A percentile compares a stretch with the other conserved stretches of the same genome.
phyloP scores from a whole-genome alignment of 2,113 vertebrate species.

The Perccottus glenii region DNA sequence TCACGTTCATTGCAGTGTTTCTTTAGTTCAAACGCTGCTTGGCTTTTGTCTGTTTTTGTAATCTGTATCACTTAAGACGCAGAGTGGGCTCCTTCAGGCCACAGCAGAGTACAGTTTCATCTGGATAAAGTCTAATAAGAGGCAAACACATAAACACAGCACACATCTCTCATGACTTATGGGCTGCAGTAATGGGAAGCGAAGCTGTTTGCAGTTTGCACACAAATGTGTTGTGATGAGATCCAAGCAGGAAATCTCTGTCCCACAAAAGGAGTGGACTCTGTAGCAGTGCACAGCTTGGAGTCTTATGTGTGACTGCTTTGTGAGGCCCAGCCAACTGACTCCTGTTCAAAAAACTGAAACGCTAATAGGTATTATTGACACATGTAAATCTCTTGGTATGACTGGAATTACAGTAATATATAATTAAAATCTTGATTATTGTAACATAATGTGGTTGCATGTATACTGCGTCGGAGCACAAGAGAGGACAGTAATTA shows the following conservation, averaged over 20 bases:
- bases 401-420: no score
- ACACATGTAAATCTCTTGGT: no score
- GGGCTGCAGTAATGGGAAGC: slow-evolving; percentile 12
- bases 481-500: no score
- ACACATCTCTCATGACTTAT: slow-evolving; percentile 13
- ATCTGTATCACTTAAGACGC: slow-evolving; percentile 56
- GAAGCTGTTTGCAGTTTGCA: slow-evolving; percentile 13
- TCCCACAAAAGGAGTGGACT: not conserved
- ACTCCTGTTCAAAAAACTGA: no score
- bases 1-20: slow-evolving; percentile 39
- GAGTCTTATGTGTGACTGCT: no score
- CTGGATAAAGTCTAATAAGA: slow-evolving; percentile 28
- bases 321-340: no score
- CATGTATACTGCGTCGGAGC: no score
- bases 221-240: not conserved
- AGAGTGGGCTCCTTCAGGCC: slow-evolving; percentile 16
- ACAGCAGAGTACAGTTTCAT: not conserved
- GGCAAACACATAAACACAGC: slow-evolving; percentile 7
- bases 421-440: no score
- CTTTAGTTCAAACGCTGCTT: slow-evolving; percentile 44
- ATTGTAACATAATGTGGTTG: no score
- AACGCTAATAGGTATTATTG: no score
- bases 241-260: slow-evolving; percentile 21
- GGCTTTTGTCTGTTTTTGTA: slow-evolving; percentile 60
- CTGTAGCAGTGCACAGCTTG: no score